Base-by-base conservation (phyloP, 2,113 vertebrate genomes). In the Lucifuga dentata region DNA sequence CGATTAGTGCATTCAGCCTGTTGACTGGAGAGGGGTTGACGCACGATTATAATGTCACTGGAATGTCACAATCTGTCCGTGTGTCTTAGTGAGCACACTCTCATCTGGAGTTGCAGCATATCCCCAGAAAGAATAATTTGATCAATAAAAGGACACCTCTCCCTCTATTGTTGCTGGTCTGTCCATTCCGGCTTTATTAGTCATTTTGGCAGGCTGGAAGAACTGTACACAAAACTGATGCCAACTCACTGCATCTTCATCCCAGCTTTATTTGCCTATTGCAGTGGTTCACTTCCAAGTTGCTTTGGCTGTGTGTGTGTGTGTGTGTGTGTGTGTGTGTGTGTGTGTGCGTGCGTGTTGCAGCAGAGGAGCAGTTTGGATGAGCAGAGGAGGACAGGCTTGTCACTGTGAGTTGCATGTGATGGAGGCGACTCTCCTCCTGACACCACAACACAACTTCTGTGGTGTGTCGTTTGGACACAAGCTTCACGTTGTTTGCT, bases 11-110 rank as follows among this genome's bases (percentile, higher is more conserved):
- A 81, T 86, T 84, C 76, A 81, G 82, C 80, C 85, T 87, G 86
- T 89, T 86, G 88, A 90, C 89, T 91, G 76, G 80, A 76, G 83
- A 86, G 62, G 85, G 78, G 76, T 77, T 89, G 85, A 90, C 78
- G 73, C 52, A 46, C 73, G 84, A 89, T 90, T 89, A 89, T 89
- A 91, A 91, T 91, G 91, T 89, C 91, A 92, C 52, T 71, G 58
- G 90, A 92, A 92, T 92, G 88, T 92, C 91, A 90, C 90, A 90
- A 89, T 91, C 84, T 89, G 88, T 89, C 81, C 80, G 76, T 61
- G 73, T 80, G 81, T 80, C 82, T 89, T 79, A 87, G 81, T 77
- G 81, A 75, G 81, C 81, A n/a, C 46, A 60, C 44, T 66, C 77
- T 87, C 53, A 65, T 83, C 68, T 29, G 52, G 81, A 87, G 84